Base-by-base conservation (phyloP, 2,113 vertebrate species). In the Paracanthobrama guichenoti region DNA sequence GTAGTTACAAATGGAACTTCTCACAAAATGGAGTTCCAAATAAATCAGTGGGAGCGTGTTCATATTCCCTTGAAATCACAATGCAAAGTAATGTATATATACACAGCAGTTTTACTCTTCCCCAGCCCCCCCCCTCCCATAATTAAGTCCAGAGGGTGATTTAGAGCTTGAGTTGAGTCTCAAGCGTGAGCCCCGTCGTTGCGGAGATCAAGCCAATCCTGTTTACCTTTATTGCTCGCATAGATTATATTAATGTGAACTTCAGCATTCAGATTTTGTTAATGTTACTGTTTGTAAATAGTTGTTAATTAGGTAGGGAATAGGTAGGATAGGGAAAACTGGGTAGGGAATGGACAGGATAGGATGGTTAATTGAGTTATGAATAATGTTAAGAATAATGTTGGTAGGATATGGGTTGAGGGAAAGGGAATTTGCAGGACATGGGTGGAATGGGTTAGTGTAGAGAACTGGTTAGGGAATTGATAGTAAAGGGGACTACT, bases 141-240 rank as follows among this genome's bases (percentile, higher is more conserved):
- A 81, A 81, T 81, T 67, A 53, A 62, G 42, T 81, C 62, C 60
- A 67, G 62, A 81, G 79, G 79, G 12, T 39, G 60, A 53, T 67
- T 67, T 35, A 81, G 7, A 28, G 42, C 42, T 79, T 26, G 20
- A 64, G 18, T 31, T 9, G 16, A 67, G 62, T 35, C 60, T 67
- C 62, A 79, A 62, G 77, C 2, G 39, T 67, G 1, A 67, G 11
- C 60, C 62, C 4, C 24, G 55, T 76, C 16, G 2, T 35, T 76
- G 24, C 18, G 11, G 48, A 31, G 8, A 55, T 35, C 26, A 64
- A 46, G 24, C 79, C 60, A 16, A 20, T 44, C 18, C 14, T 66
- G 35, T 62, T 62, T 62, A 35, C 75, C 53, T 7, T 59, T 42
- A 60, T 28, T 66, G 42, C 59, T 48, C 0, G 24, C 78, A 79